Conservation (phyloP, 2,888 invertebrate species). For the Euspilapteryx auroguttella region DNA sequence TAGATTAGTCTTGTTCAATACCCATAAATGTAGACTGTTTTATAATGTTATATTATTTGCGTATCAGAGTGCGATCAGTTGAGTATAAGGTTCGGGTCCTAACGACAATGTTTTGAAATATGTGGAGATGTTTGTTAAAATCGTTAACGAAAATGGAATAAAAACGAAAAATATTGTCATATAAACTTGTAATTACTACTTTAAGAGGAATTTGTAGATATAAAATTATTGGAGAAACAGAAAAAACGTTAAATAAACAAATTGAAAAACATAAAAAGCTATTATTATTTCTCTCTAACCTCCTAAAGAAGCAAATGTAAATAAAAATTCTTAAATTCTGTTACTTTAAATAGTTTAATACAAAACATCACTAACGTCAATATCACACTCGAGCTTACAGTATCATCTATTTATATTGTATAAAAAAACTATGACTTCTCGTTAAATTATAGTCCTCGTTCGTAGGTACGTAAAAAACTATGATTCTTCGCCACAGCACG, state of each 20-base stretch:
- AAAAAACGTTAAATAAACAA: constrained; percentile 60
- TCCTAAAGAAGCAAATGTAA: constrained; percentile 7
- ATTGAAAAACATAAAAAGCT: constrained; percentile 46
- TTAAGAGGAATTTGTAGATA: constrained; percentile 39
- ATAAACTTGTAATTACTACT: constrained; percentile 60
- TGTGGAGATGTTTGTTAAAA: constrained; percentile 60
- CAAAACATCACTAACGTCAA: constrained; percentile 48
- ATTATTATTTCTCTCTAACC: constrained; percentile 33
- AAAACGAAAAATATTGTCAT: constrained; percentile 59
- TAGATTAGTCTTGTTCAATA: constrained; percentile 54
- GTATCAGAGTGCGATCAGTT: constrained; percentile 58
- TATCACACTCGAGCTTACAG: constrained; percentile 61
- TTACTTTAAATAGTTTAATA: constrained; percentile 50
- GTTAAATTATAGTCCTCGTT: constrained; percentile 51
- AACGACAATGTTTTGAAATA: constrained; percentile 58
- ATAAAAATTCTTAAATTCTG: constrained; percentile 12
- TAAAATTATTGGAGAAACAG: constrained; percentile 47
- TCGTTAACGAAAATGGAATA: constrained; percentile 58
- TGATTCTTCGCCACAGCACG: constrained; percentile 38
- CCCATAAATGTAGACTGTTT: constrained; percentile 56
- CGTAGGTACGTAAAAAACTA: constrained; percentile 32
- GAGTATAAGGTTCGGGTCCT: no score
- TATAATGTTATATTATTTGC: constrained; percentile 56
- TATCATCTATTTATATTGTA: constrained; percentile 60
- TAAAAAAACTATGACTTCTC: constrained; percentile 61